Evolutionary conservation across 2,797 vertebrate species (phyloP).

Genomic region (Dendrocincla fuliginosa): DNA sequence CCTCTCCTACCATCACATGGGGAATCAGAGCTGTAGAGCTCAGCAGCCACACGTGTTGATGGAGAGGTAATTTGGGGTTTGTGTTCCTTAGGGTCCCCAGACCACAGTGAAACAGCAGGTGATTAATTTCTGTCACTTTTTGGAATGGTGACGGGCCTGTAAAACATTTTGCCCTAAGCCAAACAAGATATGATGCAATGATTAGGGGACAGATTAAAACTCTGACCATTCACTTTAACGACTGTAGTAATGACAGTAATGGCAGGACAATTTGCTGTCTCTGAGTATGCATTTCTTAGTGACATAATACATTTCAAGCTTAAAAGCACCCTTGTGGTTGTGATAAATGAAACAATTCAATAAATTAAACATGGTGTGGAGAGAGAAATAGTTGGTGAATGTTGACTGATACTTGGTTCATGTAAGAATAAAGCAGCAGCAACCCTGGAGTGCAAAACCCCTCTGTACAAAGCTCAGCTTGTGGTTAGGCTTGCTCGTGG

Average conservation of each 20-base stretch:
- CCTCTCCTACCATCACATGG: background rate
- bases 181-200: background rate
- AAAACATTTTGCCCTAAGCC: background rate
- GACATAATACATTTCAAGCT: background rate
- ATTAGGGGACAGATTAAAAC: constrained; percentile 15
- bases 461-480: background rate
- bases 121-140: constrained; percentile 20
- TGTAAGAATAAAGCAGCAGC: background rate
- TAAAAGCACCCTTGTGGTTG: background rate
- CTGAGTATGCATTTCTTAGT: background rate
- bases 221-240: background rate
- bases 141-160: background rate
- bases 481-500: background rate
- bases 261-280: background rate
- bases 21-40: background rate
- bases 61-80: background rate
- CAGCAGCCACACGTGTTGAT: background rate
- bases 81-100: background rate
- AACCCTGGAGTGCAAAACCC: background rate
- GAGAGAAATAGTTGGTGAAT: background rate
- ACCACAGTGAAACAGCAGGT: background rate
- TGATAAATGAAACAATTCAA: constrained; percentile 25
- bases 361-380: background rate
- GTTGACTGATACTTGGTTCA: background rate
- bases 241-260: background rate